Evolutionary conservation across 2,888 invertebrate species (phyloP).

Genomic region (Opisthograptis luteolata): DNA sequence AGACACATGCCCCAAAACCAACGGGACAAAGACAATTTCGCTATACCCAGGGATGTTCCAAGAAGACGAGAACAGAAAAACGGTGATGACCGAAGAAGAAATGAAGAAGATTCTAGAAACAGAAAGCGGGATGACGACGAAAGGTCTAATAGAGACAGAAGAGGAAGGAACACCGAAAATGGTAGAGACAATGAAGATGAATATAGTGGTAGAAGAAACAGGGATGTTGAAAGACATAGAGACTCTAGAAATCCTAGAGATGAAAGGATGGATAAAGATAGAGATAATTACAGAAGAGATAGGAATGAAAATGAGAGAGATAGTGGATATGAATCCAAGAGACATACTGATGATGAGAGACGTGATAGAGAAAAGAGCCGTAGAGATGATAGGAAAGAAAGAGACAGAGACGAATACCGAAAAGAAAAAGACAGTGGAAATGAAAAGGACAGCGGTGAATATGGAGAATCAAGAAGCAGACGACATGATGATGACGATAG

Average conservation of each 20-base stretch:
- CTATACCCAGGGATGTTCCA: conserved; percentile 41
- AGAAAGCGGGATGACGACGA: conserved; percentile 30
- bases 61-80: conserved; percentile 24
- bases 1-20: conserved; percentile 53
- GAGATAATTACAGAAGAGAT: conserved; percentile 20
- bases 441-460: conserved; percentile 9
- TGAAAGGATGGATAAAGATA: conserved; percentile 27
- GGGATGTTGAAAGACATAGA: conserved; percentile 14
- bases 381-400: conserved; percentile 20
- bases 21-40: conserved; percentile 54
- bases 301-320: conserved; percentile 38
- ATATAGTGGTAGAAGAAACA: conserved; percentile 30
- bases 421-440: conserved; percentile 13
- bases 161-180: conserved; percentile 22
- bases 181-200: conserved; percentile 22
- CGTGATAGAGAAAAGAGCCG: conserved; percentile 12
- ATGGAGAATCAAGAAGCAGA: conserved; percentile 14
- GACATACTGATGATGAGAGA: conserved; percentile 30
- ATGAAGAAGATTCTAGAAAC: conserved; percentile 31
- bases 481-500: conserved; percentile 14
- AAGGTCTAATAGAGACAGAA: conserved; percentile 22
- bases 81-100: conserved; percentile 29
- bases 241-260: conserved; percentile 32
- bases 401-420: conserved; percentile 4
- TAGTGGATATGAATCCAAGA: conserved; percentile 23